These are phyloP conservation scores for Myotis vivesi DNA, from an alignment of 2,797 vertebrate genomes.

Conservation along the genomic window DNA sequence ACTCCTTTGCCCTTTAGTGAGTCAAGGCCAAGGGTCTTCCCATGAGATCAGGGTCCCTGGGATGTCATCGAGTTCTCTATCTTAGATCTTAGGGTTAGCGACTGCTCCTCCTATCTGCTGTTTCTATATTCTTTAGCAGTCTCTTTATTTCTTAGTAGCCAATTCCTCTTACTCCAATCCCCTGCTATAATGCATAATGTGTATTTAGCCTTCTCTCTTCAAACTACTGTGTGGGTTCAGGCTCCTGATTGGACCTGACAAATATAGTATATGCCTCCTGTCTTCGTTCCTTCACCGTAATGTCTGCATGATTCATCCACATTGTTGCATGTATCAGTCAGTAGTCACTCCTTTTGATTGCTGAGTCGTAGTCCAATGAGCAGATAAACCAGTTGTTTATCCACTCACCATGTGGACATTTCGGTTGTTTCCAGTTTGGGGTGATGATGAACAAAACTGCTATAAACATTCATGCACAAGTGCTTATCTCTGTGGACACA, in stretches of 20 bases:
- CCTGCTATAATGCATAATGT: not conserved
- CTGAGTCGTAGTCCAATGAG: not conserved
- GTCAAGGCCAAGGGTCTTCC: too few species aligned
- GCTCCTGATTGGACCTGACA: not conserved
- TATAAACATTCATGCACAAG: not conserved
- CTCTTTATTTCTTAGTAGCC: not conserved
- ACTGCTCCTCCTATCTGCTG: not conserved
- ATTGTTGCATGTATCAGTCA: not conserved
- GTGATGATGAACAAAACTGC: not conserved
- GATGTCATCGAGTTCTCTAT: not conserved
- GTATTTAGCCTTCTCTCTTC: not conserved
- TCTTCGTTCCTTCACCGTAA: not conserved
- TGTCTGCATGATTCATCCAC: not conserved
- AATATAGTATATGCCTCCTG: too few species aligned
- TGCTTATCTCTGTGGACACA: not conserved
- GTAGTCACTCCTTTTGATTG: not conserved
- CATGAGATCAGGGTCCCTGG: not conserved
- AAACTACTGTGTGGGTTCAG: not conserved
- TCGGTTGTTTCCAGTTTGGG: not conserved
- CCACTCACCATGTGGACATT: not conserved
- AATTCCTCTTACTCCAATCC: not conserved
- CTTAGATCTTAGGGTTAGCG: not conserved
- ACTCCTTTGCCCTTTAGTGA: not conserved
- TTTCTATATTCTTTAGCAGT: not conserved
- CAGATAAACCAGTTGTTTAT: not conserved